Base-by-base conservation (phyloP, 2,797 vertebrate species). In the Manis crassicaudata region DNA sequence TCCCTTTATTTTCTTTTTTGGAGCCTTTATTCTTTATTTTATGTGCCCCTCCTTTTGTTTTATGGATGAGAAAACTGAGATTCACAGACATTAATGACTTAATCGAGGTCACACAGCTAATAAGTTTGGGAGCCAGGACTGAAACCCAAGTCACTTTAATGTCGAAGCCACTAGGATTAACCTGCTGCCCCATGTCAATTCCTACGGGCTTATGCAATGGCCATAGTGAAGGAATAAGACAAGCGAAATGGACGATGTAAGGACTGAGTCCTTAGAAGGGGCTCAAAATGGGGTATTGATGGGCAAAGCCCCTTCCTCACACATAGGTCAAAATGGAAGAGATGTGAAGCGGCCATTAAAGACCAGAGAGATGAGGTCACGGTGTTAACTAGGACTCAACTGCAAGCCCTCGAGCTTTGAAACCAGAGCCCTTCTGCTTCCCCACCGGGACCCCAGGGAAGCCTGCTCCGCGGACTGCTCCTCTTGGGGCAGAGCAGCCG, bases 41-140 rank as follows among this genome's bases (percentile, higher is more conserved):
- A 76, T 20, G 23, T 43, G 18, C 16, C 2, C 1, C 12, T 21
- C 50, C 46, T 84, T 86, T 81, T 65, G 40, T 82, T 90, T 95
- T 82, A 85, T 50, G 77, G 87, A 68, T 60, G 37, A 96, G 92
- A 93, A 94, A 87, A 81, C 46, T 54, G 75, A 73, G 68, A 89
- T 60, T 83, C 80, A 58, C 67, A 88, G 72, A 89, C 77, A 50
- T 68, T 75, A 86, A 75, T 56, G 75, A 90, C 80, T 52, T 81
- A 54, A 76, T 94, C 12, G 9, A 70, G 92, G 56, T 91, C 87
- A 91, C 92, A 92, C 17, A 68, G 68, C 37, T 70, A n/a, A 32
- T 60, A 76, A 46, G 37, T 52, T 89, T 89, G 60, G 40, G 75
- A 77, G 46, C 43, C 77, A 50, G n/a, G 58, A 80, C 77, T 92